Conservation (phyloP, 2,888 invertebrate species). For the Melieria crassipennis region DNA sequence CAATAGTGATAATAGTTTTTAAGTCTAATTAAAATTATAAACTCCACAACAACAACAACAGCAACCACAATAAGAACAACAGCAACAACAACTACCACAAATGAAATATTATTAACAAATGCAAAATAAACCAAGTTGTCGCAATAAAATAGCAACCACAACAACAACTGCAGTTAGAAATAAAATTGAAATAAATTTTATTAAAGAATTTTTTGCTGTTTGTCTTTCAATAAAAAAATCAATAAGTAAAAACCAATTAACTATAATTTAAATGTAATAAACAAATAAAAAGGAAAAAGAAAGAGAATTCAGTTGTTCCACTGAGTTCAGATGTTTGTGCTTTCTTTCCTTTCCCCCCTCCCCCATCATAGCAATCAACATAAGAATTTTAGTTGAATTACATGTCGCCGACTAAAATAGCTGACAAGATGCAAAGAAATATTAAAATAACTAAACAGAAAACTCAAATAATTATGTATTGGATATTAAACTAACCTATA, state of each 20-base stretch:
- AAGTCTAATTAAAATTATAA: slow-evolving; percentile 51
- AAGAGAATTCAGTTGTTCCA: too few relatives aligned
- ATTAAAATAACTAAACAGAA: slow-evolving; percentile 24
- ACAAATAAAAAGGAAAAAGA: too few relatives aligned
- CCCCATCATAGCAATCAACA: too few relatives aligned
- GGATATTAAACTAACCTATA: not conserved
- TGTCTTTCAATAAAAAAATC: too few relatives aligned
- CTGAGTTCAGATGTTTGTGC: too few relatives aligned
- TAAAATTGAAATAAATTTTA: too few relatives aligned
- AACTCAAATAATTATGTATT: not conserved
- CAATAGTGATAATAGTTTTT: slow-evolving; percentile 67
- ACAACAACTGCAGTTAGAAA: slow-evolving; percentile 25
- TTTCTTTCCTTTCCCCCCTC: too few relatives aligned
- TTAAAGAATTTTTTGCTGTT: too few relatives aligned
- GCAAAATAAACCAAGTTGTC: not conserved
- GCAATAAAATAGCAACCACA: not conserved
- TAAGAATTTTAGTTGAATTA: slow-evolving; percentile 17
- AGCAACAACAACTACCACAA: slow-evolving; percentile 46
- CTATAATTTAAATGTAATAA: too few relatives aligned
- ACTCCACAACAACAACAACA: slow-evolving; percentile 48
- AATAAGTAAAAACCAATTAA: too few relatives aligned
- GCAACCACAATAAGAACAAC: slow-evolving; percentile 47
- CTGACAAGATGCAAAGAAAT: slow-evolving; percentile 36
- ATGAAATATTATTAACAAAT: slow-evolving; percentile 20
- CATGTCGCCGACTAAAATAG: slow-evolving; percentile 13